A percentile compares a stretch with the other conserved stretches of the same genome.
Evolutionary conservation across 2,888 invertebrate species (phyloP).

Genomic region (Napeogenes inachia): DNA sequence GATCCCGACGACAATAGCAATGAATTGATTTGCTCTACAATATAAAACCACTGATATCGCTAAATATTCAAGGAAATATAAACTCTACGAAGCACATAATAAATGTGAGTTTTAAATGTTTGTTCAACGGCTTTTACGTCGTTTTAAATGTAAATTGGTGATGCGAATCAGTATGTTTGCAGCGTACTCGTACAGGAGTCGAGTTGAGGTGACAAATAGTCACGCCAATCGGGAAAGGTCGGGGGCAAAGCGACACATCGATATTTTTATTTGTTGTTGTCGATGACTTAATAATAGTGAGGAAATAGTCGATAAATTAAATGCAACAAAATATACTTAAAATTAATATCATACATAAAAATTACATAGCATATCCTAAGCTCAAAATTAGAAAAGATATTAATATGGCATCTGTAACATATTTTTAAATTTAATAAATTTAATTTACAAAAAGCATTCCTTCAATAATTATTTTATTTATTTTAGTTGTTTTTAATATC

Average conservation of each 20-base stretch:
- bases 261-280: slow-evolving; percentile 67
- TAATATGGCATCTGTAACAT: no score
- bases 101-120: slow-evolving; percentile 33
- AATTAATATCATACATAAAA: neutral
- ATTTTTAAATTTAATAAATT: no score
- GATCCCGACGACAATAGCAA: slow-evolving; percentile 59
- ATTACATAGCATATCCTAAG: no score
- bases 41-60: slow-evolving; percentile 29
- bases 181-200: slow-evolving; percentile 72
- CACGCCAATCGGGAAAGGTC: slow-evolving; percentile 68
- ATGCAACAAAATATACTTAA: neutral
- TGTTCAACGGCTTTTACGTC: slow-evolving; percentile 29
- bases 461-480: neutral
- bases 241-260: slow-evolving; percentile 63
- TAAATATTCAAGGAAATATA: slow-evolving; percentile 25
- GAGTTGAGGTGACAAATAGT: slow-evolving; percentile 75
- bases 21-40: slow-evolving; percentile 53
- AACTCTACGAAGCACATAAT: slow-evolving; percentile 21
- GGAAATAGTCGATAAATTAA: slow-evolving; percentile 35
- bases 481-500: slow-evolving; percentile 4
- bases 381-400: no score
- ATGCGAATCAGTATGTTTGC: slow-evolving; percentile 71
- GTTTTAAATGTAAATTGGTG: slow-evolving; percentile 43
- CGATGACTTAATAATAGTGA: slow-evolving; percentile 73
- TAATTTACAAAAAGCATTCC: no score